Base-by-base conservation (phyloP, 1,140 invertebrate genomes). In the Drosophila neocordata region DNA sequence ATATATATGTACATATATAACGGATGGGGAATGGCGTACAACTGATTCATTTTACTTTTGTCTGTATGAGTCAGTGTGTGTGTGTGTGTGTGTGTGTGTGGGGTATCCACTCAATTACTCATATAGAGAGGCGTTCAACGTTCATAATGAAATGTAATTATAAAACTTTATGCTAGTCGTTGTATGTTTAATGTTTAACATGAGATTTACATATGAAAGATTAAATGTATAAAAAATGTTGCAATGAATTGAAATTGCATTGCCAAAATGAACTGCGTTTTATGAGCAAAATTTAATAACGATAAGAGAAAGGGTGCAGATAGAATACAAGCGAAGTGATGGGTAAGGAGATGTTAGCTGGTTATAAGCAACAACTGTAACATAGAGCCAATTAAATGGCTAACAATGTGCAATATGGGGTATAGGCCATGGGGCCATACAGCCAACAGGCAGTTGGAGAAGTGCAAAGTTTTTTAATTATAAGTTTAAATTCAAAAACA, bases 401-500 rank as follows among this genome's bases (percentile, higher is more conserved):
- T 82, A 87, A 87, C 83, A 88, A 75, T 88, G 79, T 87, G 71
- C 62, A 56, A 34, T 27, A 48, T 48, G 55, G 55, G 55, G 34
- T 37, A 41, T 41, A 37, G 52, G 34, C 38, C 61, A 53, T 31
- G 59, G 66, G 62, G 35, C 37, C 35, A 31, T 31, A n/a, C n/a
- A n/a, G n/a, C 27, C 27, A 31, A 31, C 27, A 31, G 27, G 27
- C 27, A 31, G 27, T 31, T 6, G 7, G 27, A 48, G 41, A 48
- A 65, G 37, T 12, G 69, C 69, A 85, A 87, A 87, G 82, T 87
- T 87, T 87, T 85, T 87, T 87, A 87, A 87, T 87, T 87, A 87
- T 87, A 87, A 87, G 83, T 87, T 87, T 87, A 87, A 87, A 87
- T 88, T 87, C 82, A 82, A 87, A 87, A 87, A 88, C 83, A 88